These are phyloP conservation scores for Acridotheres tristis DNA, from an alignment of 2,797 vertebrate species.

Conservation along the genomic window DNA sequence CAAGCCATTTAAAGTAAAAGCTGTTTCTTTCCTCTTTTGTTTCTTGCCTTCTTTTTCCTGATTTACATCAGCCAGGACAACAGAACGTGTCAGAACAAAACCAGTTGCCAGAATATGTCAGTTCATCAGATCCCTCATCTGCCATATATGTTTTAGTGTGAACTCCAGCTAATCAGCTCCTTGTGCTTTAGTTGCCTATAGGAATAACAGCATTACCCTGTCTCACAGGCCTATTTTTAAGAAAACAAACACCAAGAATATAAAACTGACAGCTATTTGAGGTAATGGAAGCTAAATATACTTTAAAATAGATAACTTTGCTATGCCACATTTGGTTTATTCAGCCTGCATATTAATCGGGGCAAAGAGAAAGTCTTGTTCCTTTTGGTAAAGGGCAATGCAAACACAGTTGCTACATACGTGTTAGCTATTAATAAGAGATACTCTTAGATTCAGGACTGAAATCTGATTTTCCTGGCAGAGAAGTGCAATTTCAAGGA, in stretches of 20 bases:
- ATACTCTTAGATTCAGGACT: not conserved
- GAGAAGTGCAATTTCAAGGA: slow-evolving; percentile 15
- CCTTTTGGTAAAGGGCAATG: not conserved
- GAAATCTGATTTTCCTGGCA: slow-evolving; percentile 53
- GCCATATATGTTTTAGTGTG: not conserved
- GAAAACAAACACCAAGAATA: not conserved
- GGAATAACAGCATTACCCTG: not conserved
- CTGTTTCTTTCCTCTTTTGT: not conserved
- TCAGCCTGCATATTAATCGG: not conserved
- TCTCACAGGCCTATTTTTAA: not conserved
- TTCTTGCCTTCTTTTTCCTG: not conserved
- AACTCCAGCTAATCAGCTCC: not conserved
- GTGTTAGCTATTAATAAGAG: not conserved
- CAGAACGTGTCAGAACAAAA: not conserved
- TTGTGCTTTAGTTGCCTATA: not conserved
- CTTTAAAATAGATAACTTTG: not conserved
- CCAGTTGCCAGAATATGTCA: not conserved
- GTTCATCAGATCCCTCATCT: not conserved
- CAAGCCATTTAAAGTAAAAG: not conserved
- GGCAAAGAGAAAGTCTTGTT: not conserved
- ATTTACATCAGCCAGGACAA: not conserved
- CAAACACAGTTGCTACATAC: not conserved
- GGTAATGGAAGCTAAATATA: not conserved
- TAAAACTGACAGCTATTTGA: not conserved
- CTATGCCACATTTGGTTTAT: not conserved